Conservation (phyloP, 92 coral and sea anemone genomes). For the Umimayanthus chanpuru region DNA sequence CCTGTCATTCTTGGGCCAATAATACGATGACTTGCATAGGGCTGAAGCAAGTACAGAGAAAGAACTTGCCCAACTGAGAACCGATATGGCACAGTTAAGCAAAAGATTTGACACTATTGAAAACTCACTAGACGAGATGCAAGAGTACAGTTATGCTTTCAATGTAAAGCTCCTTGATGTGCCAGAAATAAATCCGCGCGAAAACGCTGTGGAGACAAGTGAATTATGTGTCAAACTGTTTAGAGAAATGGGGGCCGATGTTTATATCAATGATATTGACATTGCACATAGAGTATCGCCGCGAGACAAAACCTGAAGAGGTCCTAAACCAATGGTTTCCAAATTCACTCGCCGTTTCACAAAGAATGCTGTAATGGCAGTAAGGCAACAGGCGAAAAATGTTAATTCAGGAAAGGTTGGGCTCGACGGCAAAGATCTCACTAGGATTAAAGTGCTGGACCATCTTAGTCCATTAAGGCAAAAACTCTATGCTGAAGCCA, state of each 20-base stretch:
- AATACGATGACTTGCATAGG: neutral
- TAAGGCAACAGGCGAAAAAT: constrained; percentile 1
- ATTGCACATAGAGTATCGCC: neutral
- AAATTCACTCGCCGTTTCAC: constrained; percentile 8
- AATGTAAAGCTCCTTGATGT: neutral
- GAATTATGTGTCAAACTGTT: neutral
- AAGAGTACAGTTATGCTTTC: constrained; percentile 5
- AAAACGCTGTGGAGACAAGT: neutral
- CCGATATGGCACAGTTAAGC: neutral
- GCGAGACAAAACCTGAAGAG: neutral
- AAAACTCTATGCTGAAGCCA: neutral
- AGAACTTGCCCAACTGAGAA: neutral
- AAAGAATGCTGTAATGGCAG: too few species aligned
- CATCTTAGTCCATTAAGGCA: neutral
- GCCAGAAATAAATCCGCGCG: neutral
- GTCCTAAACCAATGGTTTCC: constrained; percentile 8
- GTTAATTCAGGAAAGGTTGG: too few species aligned
- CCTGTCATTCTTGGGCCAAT: neutral
- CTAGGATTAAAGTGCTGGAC: constrained; percentile 10
- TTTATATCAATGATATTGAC: too few species aligned
- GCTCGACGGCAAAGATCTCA: neutral
- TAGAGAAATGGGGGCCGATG: neutral
- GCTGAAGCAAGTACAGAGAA: neutral
- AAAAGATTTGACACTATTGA: neutral
- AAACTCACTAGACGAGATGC: neutral